Conservation (phyloP, 2,888 invertebrate genomes). For the Catocala fraxini region DNA sequence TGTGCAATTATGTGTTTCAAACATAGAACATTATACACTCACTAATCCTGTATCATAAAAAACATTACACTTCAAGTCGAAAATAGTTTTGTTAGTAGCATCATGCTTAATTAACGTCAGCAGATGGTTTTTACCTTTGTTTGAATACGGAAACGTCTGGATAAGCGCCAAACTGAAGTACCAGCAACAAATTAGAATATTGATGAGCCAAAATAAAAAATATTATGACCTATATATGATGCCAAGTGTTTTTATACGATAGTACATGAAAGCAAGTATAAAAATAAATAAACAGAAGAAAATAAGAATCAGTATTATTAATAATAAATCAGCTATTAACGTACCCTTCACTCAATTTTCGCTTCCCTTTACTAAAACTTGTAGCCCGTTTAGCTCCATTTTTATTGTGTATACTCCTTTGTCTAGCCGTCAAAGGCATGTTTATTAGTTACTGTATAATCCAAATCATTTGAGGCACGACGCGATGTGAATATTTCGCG, state of each 20-base stretch:
- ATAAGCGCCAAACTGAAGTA: conserved; percentile 64
- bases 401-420: conserved; percentile 81
- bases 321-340: conserved; percentile 26
- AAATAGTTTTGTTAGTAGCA: conserved; percentile 45
- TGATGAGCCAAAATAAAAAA: conserved; percentile 46
- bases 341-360: conserved; percentile 78
- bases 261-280: conserved; percentile 25
- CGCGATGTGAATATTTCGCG: neutral
- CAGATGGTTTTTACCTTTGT: conserved; percentile 61
- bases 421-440: conserved; percentile 81
- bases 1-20: neutral
- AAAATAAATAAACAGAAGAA: conserved; percentile 19
- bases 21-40: neutral
- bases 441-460: conserved; percentile 10
- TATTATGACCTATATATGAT: conserved; percentile 43
- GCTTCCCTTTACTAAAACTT: conserved; percentile 77
- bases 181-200: conserved; percentile 52
- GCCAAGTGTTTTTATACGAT: conserved; percentile 29
- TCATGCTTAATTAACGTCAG: conserved; percentile 55
- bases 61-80: conserved; percentile 21
- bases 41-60: conserved; percentile 6
- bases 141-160: conserved; percentile 59
- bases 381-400: conserved; percentile 76
- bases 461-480: conserved; percentile 29
- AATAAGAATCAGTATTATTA: conserved; percentile 27